Evolutionary conservation across 1,140 invertebrate species (phyloP).

Genomic region (Penaeus vannamei): DNA sequence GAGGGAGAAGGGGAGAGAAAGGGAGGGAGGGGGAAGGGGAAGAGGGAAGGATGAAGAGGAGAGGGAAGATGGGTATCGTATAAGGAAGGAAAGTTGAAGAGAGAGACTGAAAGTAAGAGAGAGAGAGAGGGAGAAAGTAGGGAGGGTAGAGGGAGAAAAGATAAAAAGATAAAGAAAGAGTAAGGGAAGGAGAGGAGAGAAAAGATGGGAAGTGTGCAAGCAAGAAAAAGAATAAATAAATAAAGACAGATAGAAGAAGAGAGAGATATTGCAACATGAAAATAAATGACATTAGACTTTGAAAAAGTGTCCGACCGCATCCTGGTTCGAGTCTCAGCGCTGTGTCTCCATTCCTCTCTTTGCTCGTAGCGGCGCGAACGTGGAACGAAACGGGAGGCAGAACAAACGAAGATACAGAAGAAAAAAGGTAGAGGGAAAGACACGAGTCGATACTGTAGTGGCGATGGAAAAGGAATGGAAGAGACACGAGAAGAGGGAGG

Average conservation of each 20-base stretch:
- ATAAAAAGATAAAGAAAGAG: not conserved
- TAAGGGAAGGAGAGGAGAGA: conserved; percentile 1
- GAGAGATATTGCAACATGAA: no score
- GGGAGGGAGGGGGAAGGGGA: not conserved
- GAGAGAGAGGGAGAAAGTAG: not conserved
- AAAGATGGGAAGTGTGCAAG: not conserved
- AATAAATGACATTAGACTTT: no score
- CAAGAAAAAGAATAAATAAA: not conserved
- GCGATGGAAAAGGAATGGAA: no score
- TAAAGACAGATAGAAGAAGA: not conserved
- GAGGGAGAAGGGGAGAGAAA: not conserved
- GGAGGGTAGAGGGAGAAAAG: not conserved
- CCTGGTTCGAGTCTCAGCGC: no score
- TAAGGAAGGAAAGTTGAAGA: not conserved
- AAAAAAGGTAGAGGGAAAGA: no score
- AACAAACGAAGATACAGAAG: no score
- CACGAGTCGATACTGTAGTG: no score
- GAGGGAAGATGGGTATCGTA: not conserved
- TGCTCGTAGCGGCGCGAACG: no score
- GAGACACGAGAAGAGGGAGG: no score
- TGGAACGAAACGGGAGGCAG: no score
- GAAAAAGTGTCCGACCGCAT: no score
- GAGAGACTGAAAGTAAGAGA: not conserved
- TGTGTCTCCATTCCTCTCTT: no score
- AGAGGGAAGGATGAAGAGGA: not conserved